phyloP scores from a whole-genome alignment of 92 coral and sea anemone genomes.

The Metridium senile region DNA sequence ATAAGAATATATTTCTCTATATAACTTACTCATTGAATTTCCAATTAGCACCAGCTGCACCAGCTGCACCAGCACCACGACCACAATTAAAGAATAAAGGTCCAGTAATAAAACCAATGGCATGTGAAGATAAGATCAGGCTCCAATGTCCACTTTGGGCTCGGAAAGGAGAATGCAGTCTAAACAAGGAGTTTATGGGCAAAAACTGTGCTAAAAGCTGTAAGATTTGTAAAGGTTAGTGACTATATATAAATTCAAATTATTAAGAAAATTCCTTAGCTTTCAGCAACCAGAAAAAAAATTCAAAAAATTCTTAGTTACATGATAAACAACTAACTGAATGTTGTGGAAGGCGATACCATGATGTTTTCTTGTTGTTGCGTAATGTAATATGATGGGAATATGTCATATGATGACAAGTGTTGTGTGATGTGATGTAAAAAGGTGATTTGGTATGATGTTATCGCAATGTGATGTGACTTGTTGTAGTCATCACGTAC shows the following conservation, averaged over 20 bases:
- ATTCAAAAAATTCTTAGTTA: not conserved
- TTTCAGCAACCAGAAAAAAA: too few relatives aligned
- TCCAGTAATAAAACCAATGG: too few relatives aligned
- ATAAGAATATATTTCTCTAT: too few relatives aligned
- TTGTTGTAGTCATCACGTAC: too few relatives aligned
- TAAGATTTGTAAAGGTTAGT: constrained; percentile 10
- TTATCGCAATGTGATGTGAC: too few relatives aligned
- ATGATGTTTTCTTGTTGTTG: not conserved
- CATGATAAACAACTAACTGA: too few relatives aligned
- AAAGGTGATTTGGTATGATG: too few relatives aligned
- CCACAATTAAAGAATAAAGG: not conserved
- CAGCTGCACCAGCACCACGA: not conserved
- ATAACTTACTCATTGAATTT: too few relatives aligned
- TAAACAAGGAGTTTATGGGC: constrained; percentile 47
- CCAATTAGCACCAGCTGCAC: not conserved
- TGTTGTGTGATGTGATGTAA: too few relatives aligned
- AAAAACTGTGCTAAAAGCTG: constrained; percentile 53
- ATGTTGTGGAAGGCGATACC: too few relatives aligned
- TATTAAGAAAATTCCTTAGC: not conserved
- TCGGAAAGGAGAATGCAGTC: constrained; percentile 42
- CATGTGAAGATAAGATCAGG: not conserved
- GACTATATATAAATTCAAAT: not conserved
- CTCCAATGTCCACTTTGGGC: constrained; percentile 47
- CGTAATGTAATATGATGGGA: not conserved
- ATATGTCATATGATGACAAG: not conserved